A percentile compares a stretch with the other conserved stretches of the same genome.
Conservation (phyloP, 2,113 vertebrate genomes). For the Pangasianodon gigas region DNA sequence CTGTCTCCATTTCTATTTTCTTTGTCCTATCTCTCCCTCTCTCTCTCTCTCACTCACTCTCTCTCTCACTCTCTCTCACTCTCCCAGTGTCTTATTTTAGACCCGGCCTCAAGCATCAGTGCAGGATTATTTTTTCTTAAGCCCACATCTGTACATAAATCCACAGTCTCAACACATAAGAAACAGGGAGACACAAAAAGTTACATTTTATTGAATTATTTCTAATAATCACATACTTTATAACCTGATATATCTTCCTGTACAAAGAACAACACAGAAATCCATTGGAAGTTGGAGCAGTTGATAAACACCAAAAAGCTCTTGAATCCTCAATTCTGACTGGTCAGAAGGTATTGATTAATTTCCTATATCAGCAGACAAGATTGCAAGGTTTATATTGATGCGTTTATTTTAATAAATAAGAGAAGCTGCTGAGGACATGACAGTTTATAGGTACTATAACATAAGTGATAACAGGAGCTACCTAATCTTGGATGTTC, state of each 20-base stretch:
- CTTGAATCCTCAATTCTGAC: background rate
- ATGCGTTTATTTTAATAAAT: background rate
- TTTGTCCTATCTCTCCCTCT: background rate
- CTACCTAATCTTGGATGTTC: background rate
- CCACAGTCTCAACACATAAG: background rate
- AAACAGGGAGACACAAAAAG: background rate
- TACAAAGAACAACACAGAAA: background rate
- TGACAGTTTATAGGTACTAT: background rate
- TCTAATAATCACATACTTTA: background rate
- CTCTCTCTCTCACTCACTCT: background rate
- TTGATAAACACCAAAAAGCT: background rate
- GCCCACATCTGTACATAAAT: conserved; percentile 24
- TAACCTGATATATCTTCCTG: background rate
- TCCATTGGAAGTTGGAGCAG: background rate
- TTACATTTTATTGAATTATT: background rate
- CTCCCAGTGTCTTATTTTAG: conserved; percentile 16
- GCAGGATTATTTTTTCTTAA: conserved; percentile 13
- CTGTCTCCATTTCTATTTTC: background rate
- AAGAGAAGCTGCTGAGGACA: background rate
- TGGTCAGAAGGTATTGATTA: background rate
- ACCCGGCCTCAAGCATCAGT: conserved; percentile 21
- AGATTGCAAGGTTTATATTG: background rate
- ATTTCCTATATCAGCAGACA: background rate
- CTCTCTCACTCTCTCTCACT: background rate
- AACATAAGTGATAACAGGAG: background rate